Percentiles rank a stretch among this genome's conserved stretches.
Conservation (phyloP, 2,113 vertebrate species). For the Syngnathus floridae region DNA sequence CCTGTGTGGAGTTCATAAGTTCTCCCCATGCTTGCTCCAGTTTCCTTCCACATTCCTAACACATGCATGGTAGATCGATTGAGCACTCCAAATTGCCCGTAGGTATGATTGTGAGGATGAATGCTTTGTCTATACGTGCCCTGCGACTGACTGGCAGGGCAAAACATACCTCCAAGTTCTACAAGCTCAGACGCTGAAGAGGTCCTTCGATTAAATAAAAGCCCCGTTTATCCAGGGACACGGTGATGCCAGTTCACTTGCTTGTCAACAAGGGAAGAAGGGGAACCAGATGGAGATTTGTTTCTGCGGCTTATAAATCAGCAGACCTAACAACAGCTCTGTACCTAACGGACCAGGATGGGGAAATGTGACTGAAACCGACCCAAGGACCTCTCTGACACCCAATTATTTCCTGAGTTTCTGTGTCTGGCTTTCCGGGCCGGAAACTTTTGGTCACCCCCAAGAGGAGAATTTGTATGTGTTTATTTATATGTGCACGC, state of each 20-base stretch:
- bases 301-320: slow-evolving; percentile 35
- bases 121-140: too few species aligned
- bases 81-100: too few species aligned
- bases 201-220: slow-evolving; percentile 30
- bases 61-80: too few species aligned
- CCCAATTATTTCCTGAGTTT: slow-evolving; percentile 64
- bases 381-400: slow-evolving; percentile 44
- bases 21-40: too few species aligned
- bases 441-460: slow-evolving; percentile 59
- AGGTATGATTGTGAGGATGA: too few species aligned
- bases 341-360: slow-evolving; percentile 6
- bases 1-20: too few species aligned
- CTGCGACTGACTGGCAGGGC: too few species aligned
- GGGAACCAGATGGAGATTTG: slow-evolving; percentile 59
- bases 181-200: background rate
- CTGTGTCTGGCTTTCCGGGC: slow-evolving; percentile 45
- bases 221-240: slow-evolving; percentile 24
- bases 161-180: background rate
- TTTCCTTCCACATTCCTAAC: too few species aligned
- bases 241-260: slow-evolving; percentile 38
- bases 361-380: slow-evolving; percentile 27
- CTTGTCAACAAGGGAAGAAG: slow-evolving; percentile 56
- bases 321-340: slow-evolving; percentile 27
- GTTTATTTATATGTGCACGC: slow-evolving; percentile 16
- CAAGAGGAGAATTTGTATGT: slow-evolving; percentile 31